Evolutionary conservation across 2,888 invertebrate genomes (phyloP).

Genomic region (Tetheella fluctuosa): DNA sequence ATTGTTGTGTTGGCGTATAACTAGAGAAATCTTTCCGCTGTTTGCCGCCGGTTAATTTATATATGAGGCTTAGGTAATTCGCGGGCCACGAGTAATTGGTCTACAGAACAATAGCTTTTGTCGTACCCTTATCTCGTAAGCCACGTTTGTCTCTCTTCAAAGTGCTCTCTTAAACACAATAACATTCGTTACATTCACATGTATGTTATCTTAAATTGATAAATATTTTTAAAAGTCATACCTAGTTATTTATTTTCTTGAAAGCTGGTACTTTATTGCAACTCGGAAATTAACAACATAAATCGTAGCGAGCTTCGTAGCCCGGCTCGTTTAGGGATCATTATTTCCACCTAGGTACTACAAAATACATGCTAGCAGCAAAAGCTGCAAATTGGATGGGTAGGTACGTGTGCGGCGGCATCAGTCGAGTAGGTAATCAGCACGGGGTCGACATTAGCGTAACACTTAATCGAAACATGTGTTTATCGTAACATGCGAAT

Average conservation of each 20-base stretch:
- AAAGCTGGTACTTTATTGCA: slow-evolving; percentile 15
- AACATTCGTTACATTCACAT: slow-evolving; percentile 71
- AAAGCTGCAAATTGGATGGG: slow-evolving; percentile 40
- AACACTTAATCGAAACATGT: slow-evolving; percentile 80
- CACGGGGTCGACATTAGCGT: slow-evolving; percentile 61
- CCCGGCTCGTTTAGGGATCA: slow-evolving; percentile 15
- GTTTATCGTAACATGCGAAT: slow-evolving; percentile 83
- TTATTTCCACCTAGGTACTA: slow-evolving; percentile 18
- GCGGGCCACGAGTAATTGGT: slow-evolving; percentile 82
- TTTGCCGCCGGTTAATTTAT: slow-evolving; percentile 83
- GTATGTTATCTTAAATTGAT: slow-evolving; percentile 57
- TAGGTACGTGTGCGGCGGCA: slow-evolving; percentile 40
- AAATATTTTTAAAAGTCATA: slow-evolving; percentile 30
- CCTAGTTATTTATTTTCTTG: slow-evolving; percentile 25
- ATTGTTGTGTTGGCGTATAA: slow-evolving; percentile 84
- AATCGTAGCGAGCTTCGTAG: slow-evolving; percentile 15
- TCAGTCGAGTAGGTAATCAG: slow-evolving; percentile 57
- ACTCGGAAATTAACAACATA: slow-evolving; percentile 17
- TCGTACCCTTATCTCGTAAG: slow-evolving; percentile 80
- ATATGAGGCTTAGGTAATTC: slow-evolving; percentile 84
- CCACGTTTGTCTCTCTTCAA: slow-evolving; percentile 75
- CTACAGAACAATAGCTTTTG: slow-evolving; percentile 83
- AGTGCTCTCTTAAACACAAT: slow-evolving; percentile 63
- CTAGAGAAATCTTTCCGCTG: slow-evolving; percentile 85
- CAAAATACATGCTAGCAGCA: slow-evolving; percentile 16